Evolutionary conservation across 2,113 vertebrate genomes (phyloP).

Genomic region (Macaca nemestrina): DNA sequence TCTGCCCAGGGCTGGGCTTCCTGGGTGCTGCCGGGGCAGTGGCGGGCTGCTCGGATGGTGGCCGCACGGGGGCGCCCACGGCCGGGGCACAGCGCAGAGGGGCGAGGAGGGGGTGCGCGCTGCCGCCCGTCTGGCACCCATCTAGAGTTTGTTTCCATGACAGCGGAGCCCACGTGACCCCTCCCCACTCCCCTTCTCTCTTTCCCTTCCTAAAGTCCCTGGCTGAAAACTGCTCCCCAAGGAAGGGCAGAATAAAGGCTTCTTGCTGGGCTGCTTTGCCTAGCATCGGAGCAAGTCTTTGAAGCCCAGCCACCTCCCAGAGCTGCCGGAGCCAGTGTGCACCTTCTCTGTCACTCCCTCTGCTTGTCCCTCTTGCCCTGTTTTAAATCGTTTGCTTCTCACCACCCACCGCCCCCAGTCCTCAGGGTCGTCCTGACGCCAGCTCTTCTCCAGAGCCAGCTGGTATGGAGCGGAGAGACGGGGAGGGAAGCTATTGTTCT

Average conservation of each 20-base stretch:
- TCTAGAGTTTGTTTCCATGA: slow-evolving; percentile 31
- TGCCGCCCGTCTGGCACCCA: fast-evolving
- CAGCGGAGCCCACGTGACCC: slow-evolving; percentile 20
- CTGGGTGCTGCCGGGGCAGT: fast-evolving
- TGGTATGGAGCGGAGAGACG: background rate
- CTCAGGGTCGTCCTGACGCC: background rate
- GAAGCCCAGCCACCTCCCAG: background rate
- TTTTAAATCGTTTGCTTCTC: background rate
- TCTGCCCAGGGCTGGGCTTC: no score
- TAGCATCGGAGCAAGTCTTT: background rate
- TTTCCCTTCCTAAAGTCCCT: slow-evolving; percentile 25
- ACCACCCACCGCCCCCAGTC: background rate
- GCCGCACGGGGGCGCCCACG: slow-evolving; percentile 13
- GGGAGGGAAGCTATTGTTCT: background rate
- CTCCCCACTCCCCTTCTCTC: background rate
- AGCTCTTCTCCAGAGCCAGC: background rate
- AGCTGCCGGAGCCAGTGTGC: background rate
- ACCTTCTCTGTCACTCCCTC: background rate
- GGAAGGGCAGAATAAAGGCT: slow-evolving; percentile 7
- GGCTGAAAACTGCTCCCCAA: slow-evolving; percentile 26
- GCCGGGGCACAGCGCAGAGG: background rate
- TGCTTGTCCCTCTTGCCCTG: background rate
- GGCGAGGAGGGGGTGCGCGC: fast-evolving
- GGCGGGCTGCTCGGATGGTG: background rate
- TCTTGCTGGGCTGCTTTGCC: background rate